These are phyloP conservation scores for Orthonyx spaldingii DNA, from an alignment of 2,113 vertebrate genomes.

Conservation along the genomic window DNA sequence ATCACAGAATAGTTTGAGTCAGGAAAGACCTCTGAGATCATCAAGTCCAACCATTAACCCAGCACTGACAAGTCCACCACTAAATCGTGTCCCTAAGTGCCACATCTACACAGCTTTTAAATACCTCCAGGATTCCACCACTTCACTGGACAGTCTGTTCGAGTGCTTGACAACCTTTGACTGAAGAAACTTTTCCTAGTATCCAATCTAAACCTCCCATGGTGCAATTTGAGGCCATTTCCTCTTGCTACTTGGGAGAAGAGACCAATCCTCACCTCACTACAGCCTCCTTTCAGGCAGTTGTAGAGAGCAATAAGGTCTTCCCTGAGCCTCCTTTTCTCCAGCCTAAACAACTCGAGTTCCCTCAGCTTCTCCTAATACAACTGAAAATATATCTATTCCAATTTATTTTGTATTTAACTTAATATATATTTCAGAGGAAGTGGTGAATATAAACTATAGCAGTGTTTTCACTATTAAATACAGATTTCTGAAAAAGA, in stretches of 20 bases:
- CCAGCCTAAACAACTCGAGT: rapidly evolving
- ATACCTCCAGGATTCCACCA: not conserved
- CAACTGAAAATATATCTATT: not conserved
- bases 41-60: not conserved
- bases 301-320: not conserved
- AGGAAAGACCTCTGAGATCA: not conserved
- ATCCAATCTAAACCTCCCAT: not conserved
- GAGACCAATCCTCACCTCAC: rapidly evolving
- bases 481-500: not conserved
- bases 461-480: not conserved
- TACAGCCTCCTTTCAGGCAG: not conserved
- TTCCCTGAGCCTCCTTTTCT: not conserved
- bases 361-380: not conserved
- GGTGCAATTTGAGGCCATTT: not conserved
- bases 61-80: not conserved
- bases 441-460: not conserved
- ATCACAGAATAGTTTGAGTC: not conserved
- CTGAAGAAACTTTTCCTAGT: not conserved
- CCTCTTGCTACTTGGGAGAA: not conserved
- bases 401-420: not conserved
- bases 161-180: not conserved
- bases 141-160: not conserved
- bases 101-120: rapidly evolving
- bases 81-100: not conserved
- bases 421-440: not conserved